A percentile compares a stretch with the other conserved stretches of the same genome.
phyloP scores from a whole-genome alignment of 1,140 invertebrate species.

The Eulimnadia texana region DNA sequence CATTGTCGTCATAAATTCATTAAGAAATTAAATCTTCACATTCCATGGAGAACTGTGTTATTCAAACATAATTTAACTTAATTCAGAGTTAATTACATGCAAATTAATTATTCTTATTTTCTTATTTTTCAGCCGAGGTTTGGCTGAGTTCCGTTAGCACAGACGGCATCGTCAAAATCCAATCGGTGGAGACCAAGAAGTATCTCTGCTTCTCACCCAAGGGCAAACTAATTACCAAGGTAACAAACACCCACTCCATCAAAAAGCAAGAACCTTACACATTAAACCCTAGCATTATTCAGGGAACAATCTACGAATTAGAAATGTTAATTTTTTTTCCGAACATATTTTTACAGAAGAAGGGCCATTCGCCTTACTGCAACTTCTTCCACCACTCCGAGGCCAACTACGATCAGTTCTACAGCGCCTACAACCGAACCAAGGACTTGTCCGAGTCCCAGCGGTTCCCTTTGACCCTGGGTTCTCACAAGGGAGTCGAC shows the following conservation, averaged over 20 bases:
- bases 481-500: not conserved
- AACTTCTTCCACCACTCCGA: not conserved
- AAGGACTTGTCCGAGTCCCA: not conserved
- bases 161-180: not conserved
- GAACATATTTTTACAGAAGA: no score
- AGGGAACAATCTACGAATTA: no score
- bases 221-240: slow-evolving; percentile 11
- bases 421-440: not conserved
- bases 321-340: no score
- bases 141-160: not conserved
- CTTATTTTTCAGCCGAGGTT: slow-evolving; percentile 2
- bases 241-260: not conserved
- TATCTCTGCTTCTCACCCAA: slow-evolving; percentile 7
- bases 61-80: no score
- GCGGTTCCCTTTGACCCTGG: not conserved
- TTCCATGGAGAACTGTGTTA: no score
- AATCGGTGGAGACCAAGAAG: not conserved
- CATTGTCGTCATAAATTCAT: no score
- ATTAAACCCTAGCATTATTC: no score
- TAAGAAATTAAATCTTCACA: no score
- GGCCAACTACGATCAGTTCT: not conserved
- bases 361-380: not conserved
- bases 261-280: no score
- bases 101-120: not conserved
- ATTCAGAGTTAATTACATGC: not conserved